phyloP scores from a whole-genome alignment of 2,888 invertebrate species.

The Bugulina stolonifera region DNA sequence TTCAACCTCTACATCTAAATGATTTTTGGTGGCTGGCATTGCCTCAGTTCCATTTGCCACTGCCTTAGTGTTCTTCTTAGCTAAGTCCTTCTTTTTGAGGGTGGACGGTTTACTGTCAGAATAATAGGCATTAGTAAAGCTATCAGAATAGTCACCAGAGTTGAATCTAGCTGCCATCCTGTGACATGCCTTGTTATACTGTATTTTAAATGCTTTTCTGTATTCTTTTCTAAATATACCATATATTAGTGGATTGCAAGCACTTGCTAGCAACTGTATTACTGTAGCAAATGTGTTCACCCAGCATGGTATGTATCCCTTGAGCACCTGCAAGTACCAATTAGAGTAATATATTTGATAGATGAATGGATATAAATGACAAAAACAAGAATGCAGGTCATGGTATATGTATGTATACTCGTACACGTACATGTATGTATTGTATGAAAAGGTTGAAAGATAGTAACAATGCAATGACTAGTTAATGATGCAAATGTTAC shows the following conservation, averaged over 20 bases:
- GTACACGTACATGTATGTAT: too few relatives aligned
- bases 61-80: not conserved
- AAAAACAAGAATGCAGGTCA: too few relatives aligned
- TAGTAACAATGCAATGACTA: too few relatives aligned
- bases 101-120: not conserved
- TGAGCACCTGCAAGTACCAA: not conserved
- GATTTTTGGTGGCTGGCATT: not conserved
- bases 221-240: slow-evolving; percentile 47
- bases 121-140: not conserved
- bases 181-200: slow-evolving; percentile 23
- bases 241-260: slow-evolving; percentile 50
- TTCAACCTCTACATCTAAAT: not conserved
- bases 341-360: not conserved
- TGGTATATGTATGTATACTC: too few relatives aligned
- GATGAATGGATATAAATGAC: not conserved
- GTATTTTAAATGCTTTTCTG: slow-evolving; percentile 33
- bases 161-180: not conserved
- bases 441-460: too few relatives aligned
- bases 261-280: slow-evolving; percentile 44
- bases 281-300: slow-evolving; percentile 42
- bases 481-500: too few relatives aligned
- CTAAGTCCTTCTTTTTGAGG: not conserved
- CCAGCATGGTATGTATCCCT: slow-evolving; percentile 36
- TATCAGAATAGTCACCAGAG: slow-evolving; percentile 8
- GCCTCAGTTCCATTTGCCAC: not conserved